Conservation (phyloP, 1,140 invertebrate genomes). For the Diprion similis region DNA sequence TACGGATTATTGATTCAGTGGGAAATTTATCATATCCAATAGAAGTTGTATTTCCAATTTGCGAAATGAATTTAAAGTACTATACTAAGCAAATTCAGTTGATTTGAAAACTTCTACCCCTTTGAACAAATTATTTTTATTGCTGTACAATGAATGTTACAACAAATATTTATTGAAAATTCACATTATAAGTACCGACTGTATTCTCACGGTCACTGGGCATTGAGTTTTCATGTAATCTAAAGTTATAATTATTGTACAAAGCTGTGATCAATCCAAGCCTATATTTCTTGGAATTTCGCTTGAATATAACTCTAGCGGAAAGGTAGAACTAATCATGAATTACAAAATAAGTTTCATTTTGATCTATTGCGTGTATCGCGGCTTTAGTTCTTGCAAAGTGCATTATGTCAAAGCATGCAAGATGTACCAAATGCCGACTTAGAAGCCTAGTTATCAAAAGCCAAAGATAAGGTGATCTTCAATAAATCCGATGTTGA, state of each 20-base stretch:
- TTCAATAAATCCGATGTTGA: too few species aligned
- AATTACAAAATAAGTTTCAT: too few species aligned
- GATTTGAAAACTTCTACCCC: background rate
- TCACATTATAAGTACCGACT: background rate
- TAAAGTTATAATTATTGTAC: background rate
- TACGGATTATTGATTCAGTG: background rate
- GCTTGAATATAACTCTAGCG: background rate
- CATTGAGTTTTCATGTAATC: background rate
- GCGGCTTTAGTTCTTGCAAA: too few species aligned
- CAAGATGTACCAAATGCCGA: too few species aligned
- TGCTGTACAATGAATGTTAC: too few species aligned
- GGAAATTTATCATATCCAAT: background rate
- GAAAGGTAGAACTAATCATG: too few species aligned
- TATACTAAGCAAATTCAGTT: background rate
- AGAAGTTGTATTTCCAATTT: background rate
- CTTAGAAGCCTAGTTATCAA: too few species aligned
- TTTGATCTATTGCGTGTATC: too few species aligned
- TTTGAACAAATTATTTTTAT: background rate
- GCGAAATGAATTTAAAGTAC: background rate
- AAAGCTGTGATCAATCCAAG: slow-evolving; percentile 7
- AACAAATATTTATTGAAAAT: background rate
- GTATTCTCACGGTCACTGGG: background rate
- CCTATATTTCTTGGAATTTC: background rate
- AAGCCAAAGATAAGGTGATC: too few species aligned
- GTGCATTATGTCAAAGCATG: too few species aligned